Base-by-base conservation (phyloP, 2,888 invertebrate species). In the Microctonus aethiopoides region DNA sequence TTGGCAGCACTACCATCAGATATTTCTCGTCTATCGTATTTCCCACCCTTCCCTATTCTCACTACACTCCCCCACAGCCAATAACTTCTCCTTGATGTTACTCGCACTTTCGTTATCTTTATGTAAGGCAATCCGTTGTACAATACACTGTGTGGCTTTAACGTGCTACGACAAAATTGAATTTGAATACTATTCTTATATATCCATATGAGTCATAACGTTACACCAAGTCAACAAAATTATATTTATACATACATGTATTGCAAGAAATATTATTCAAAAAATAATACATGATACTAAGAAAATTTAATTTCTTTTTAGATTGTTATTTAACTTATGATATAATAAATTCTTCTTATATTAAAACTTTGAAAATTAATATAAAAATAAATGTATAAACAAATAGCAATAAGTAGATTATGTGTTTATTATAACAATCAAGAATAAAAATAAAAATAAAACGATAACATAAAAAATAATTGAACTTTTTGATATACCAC, bases 21-120 rank as follows among this genome's bases (percentile, higher is more conserved):
- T 46, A 4, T 46, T 46, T 46, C 46, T 46, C 46, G 2, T 46
- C 46, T 46, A n/a, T 46, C 46, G n/a, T 46, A 46, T 46, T 46
- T 16, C 46, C 46, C 46, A 7, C 46, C 16, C 20, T n/a, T 20
- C 16, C 46, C 7, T n/a, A 3, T 46, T 46, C 16, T 20, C 16
- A 46, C 16, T n/a, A 20, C 26, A n/a, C n/a, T n/a, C n/a, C 54
- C n/a, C 54, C 54, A 26, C 22, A 61, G 41, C 60, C 60, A 61
- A 61, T 61, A 61, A 61, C 63, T 63, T 63, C 63, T 63, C 7
- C 52, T 63, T 34, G 22, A 20, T 26, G 7, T 9, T 63, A 11
- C 63, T 63, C 26, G 52, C 52, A 63, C 63, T 34, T 63, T 32
- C 63, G 9, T 63, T 52, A 63, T 52, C 52, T 63, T 63, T 54